Conservation (phyloP, 2,113 vertebrate species). For the Phylloscopus whistleri region DNA sequence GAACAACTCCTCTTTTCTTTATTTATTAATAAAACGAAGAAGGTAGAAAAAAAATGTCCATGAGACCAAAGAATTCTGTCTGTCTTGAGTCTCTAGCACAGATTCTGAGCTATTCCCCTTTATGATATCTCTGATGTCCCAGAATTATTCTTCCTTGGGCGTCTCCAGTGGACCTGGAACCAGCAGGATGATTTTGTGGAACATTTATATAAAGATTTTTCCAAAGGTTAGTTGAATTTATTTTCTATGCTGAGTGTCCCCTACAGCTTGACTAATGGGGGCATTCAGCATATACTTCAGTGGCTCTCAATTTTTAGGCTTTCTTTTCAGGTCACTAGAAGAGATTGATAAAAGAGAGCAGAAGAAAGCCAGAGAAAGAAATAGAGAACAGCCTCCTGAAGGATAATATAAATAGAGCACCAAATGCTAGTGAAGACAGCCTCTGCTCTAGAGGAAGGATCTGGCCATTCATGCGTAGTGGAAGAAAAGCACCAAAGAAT, state of each 20-base stretch:
- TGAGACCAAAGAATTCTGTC: conserved; percentile 19
- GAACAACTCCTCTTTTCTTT: conserved; percentile 27
- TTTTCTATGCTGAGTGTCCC: conserved; percentile 17
- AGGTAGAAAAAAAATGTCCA: conserved; percentile 7
- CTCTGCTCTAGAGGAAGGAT: background rate
- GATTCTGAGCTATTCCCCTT: conserved; percentile 13
- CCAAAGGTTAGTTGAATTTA: conserved; percentile 29
- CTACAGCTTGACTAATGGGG: conserved; percentile 52
- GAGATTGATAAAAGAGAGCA: conserved; percentile 43
- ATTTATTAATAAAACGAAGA: conserved; percentile 45
- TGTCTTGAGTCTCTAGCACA: background rate
- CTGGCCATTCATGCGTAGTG: background rate
- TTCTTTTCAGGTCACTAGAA: conserved; percentile 48
- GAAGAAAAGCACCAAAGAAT: background rate
- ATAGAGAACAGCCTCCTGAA: background rate
- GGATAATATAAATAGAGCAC: background rate
- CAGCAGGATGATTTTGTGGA: conserved; percentile 48
- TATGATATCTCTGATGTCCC: background rate
- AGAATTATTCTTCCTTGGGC: conserved; percentile 29
- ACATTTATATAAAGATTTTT: conserved; percentile 51
- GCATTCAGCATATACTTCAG: conserved; percentile 44
- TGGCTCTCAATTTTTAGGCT: conserved; percentile 23
- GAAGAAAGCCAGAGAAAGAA: conserved; percentile 52
- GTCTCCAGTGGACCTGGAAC: conserved; percentile 10
- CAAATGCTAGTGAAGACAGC: background rate